Evolutionary conservation across 2,113 vertebrate species (phyloP), one percentile per base, ranked within the genome.

Genomic region (Tyto alba): DNA sequence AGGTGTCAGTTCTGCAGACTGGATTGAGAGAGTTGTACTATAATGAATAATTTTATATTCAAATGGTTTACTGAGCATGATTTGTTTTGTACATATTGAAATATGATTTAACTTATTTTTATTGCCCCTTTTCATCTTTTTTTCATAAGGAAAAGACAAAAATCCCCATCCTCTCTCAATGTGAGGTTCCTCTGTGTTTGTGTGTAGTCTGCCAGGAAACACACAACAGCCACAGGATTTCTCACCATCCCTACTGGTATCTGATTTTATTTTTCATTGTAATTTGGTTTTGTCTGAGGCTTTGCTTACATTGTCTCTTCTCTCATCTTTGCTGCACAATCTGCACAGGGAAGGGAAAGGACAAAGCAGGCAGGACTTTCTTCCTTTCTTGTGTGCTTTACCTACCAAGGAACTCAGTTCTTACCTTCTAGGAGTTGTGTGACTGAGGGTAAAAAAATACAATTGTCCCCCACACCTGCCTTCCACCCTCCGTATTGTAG

Each of bases 21-120:
- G 95, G 76, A 77, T 92, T 80, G 64, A 89, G 79, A 85, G 74
- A 85, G 77, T 89, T 77, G 71, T 88, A 69, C 78, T 94, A 50
- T 95, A 92, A 92, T 43, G 67, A 83, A 25, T 85, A 81, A 93
- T 88, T 88, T 93, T 90, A 88, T 89, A 87, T 87, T 91, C 69
- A 77, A 64, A 69, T 15, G 11, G 73, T 96, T 91, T 97, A 89
- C 63, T 71, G 74, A 94, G 85, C 57, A 62, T 81, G 89, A 78
- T 94, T 96, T 97, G 86, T 96, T 97, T 88, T 98, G 97, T 98
- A 97, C 96, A 97, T 97, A 93, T 76, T 96, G 91, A 90, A 95
- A 86, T 96, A 91, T 97, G 83, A 92, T 96, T 97, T 96, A 95
- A 97, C 86, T 97, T 96, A 92, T 53, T 90, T 94, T 95, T 96